phyloP scores from a whole-genome alignment of 1,140 invertebrate species.

The Mylabris phalerata region DNA sequence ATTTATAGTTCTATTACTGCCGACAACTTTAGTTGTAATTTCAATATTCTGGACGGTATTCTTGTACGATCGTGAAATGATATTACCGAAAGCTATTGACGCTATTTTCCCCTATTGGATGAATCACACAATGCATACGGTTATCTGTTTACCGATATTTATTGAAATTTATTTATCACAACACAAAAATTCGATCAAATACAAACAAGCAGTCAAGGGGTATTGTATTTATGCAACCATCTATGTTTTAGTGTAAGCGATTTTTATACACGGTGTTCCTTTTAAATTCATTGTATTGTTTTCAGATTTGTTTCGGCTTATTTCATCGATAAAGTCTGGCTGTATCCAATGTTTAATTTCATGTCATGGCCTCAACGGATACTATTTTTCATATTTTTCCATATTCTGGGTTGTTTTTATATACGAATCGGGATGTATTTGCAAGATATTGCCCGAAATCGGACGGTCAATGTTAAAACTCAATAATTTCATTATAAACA shows the following conservation, averaged over 20 bases:
- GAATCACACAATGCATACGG: background rate
- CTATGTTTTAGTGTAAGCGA: background rate
- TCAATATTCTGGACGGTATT: background rate
- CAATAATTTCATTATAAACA: no score
- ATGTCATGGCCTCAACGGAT: no score
- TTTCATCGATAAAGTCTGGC: no score
- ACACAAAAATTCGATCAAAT: background rate
- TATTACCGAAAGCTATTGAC: background rate
- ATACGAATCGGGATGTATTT: no score
- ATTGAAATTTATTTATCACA: background rate
- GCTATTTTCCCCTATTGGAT: background rate
- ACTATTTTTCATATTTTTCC: no score
- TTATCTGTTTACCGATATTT: background rate
- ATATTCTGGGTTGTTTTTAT: no score
- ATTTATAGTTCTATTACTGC: background rate
- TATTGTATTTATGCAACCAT: background rate
- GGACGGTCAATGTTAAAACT: no score
- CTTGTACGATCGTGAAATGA: background rate
- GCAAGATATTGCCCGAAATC: no score
- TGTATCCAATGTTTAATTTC: no score
- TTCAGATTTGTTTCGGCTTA: no score
- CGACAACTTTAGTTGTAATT: background rate
- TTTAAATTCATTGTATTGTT: no score
- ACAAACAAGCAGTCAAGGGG: background rate
- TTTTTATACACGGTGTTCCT: no score